These are phyloP conservation scores for Noctua janthe DNA, from an alignment of 2,888 invertebrate genomes.

Conservation along the genomic window DNA sequence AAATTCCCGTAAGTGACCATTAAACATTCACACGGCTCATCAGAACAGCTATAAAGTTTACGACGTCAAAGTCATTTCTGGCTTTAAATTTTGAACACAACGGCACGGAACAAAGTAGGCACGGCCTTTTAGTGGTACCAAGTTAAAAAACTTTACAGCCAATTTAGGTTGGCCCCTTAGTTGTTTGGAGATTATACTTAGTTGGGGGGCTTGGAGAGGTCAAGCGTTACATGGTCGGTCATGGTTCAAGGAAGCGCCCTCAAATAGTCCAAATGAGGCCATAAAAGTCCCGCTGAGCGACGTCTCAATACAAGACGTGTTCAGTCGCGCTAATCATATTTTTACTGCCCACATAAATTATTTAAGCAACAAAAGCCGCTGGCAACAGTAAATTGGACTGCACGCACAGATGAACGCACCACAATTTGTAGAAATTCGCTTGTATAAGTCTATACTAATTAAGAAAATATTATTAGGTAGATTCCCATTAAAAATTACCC, in stretches of 20 bases:
- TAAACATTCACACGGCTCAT: slow-evolving; percentile 83
- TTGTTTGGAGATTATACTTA: slow-evolving; percentile 49
- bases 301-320: slow-evolving; percentile 80
- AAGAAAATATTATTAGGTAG: slow-evolving; percentile 32
- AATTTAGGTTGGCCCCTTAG: slow-evolving; percentile 66
- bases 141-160: slow-evolving; percentile 73
- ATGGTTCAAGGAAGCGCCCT: slow-evolving; percentile 85
- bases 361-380: slow-evolving; percentile 75
- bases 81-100: slow-evolving; percentile 81
- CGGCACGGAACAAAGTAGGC: slow-evolving; percentile 72
- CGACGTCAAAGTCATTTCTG: slow-evolving; percentile 78
- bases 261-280: slow-evolving; percentile 85
- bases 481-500: slow-evolving; percentile 32
- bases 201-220: slow-evolving; percentile 66
- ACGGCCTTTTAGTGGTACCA: slow-evolving; percentile 69
- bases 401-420: slow-evolving; percentile 72
- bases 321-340: slow-evolving; percentile 85
- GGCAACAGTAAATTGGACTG: slow-evolving; percentile 74
- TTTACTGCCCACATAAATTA: slow-evolving; percentile 86
- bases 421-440: slow-evolving; percentile 62
- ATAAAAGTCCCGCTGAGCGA: slow-evolving; percentile 86
- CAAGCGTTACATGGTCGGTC: slow-evolving; percentile 74
- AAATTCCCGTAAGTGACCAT: slow-evolving; percentile 71
- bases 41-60: slow-evolving; percentile 84
- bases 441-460: slow-evolving; percentile 54